These are phyloP conservation scores for Pitangus sulphuratus DNA, from an alignment of 2,797 vertebrate genomes.

Conservation along the genomic window DNA sequence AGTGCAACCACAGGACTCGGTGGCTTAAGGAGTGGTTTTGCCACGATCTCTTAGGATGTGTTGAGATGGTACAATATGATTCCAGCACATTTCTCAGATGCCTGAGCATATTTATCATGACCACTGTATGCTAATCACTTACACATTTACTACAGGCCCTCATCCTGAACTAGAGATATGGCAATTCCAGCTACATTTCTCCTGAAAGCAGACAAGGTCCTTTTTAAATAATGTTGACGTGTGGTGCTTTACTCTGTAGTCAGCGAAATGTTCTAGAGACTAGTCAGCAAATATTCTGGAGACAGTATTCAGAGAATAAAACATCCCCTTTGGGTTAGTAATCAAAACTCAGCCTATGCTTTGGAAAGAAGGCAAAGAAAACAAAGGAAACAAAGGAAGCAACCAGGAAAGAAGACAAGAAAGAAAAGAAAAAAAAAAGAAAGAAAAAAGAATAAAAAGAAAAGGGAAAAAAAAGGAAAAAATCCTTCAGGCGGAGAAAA, in stretches of 20 bases:
- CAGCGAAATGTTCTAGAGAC: neutral
- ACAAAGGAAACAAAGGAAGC: neutral
- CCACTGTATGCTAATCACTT: neutral
- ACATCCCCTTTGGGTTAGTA: neutral
- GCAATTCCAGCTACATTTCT: neutral
- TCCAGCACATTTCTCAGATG: slow-evolving; percentile 17
- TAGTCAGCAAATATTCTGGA: slow-evolving; percentile 15
- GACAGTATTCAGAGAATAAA: neutral
- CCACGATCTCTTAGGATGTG: neutral
- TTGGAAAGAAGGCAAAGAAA: neutral
- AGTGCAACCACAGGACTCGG: neutral
- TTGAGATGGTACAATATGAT: neutral
- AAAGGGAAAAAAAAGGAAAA: no score
- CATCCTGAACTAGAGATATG: neutral
- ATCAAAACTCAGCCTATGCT: neutral
- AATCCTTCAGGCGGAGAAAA: neutral
- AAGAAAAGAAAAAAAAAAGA: fast-evolving
- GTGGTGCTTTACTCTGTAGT: neutral
- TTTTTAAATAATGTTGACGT: neutral
- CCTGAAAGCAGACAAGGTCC: neutral
- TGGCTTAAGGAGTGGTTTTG: neutral
- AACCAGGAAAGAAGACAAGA: neutral
- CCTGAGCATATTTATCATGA: slow-evolving; percentile 5
- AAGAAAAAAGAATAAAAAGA: neutral
- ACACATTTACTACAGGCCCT: neutral